Conservation (phyloP, 2,797 vertebrate genomes). For the Sebastolobus altivelis region DNA sequence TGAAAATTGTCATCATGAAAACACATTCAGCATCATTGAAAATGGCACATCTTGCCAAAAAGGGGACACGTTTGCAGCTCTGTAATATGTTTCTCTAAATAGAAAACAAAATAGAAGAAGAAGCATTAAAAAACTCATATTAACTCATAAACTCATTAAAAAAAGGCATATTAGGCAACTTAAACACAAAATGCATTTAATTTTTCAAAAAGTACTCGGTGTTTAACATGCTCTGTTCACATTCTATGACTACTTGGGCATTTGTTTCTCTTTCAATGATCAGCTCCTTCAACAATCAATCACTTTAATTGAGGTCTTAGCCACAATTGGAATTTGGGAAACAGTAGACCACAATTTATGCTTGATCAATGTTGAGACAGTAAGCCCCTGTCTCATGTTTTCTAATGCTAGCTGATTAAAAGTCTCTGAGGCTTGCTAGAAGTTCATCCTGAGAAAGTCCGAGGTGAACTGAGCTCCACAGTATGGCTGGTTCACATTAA, state of each 20-base stretch:
- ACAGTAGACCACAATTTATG: conserved; percentile 7
- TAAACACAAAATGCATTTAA: background rate
- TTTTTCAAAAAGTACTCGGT: background rate
- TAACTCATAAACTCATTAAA: background rate
- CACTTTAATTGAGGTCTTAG: conserved; percentile 28
- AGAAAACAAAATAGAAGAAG: background rate
- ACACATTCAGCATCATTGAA: background rate
- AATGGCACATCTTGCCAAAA: background rate
- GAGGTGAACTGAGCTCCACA: background rate
- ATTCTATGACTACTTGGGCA: background rate
- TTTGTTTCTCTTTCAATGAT: conserved; percentile 19
- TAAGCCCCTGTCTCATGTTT: background rate
- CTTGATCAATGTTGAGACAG: conserved; percentile 10
- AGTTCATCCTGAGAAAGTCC: background rate
- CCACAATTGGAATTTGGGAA: conserved; percentile 12
- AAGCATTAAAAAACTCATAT: background rate
- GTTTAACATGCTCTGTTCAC: background rate
- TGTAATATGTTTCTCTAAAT: background rate
- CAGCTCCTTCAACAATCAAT: conserved; percentile 7
- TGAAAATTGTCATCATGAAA: background rate
- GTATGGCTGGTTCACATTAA: background rate
- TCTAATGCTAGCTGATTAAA: background rate
- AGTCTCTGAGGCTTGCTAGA: background rate
- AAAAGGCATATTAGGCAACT: background rate
- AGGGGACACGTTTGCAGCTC: background rate